Conservation (phyloP, 2,888 invertebrate species). For the Nomada ferruginata region DNA sequence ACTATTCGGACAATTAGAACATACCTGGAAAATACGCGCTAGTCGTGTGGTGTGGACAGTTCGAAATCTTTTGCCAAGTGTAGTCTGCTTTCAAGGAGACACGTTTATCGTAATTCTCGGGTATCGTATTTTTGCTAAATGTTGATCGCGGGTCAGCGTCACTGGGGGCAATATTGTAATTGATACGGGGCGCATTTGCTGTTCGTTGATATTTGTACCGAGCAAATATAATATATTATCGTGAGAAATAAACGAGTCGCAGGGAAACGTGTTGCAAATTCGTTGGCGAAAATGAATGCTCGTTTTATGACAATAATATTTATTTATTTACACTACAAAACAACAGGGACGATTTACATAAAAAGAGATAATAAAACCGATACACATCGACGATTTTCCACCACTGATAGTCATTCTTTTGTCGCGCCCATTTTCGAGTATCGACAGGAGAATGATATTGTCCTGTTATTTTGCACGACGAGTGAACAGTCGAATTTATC, state of each 20-base stretch:
- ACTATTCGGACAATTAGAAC: background rate
- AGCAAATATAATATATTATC: background rate
- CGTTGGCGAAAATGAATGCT: background rate
- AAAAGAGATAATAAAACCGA: slow-evolving; percentile 59
- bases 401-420: slow-evolving; percentile 36
- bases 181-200: background rate
- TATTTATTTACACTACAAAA: slow-evolving; percentile 84
- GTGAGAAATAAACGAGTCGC: slow-evolving; percentile 23
- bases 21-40: background rate
- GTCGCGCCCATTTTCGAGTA: slow-evolving; percentile 13
- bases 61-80: background rate
- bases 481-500: slow-evolving; percentile 4
- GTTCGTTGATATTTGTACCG: slow-evolving; percentile 18
- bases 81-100: slow-evolving; percentile 1
- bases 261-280: background rate
- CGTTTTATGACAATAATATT: slow-evolving; percentile 80
- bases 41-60: background rate
- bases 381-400: slow-evolving; percentile 4
- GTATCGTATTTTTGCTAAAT: slow-evolving; percentile 52
- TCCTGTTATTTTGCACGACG: slow-evolving; percentile 27
- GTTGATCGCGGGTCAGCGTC: background rate
- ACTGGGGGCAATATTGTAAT: background rate
- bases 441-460: slow-evolving; percentile 29
- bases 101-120: background rate
- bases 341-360: slow-evolving; percentile 78